Conservation (phyloP, 2,888 invertebrate genomes). For the Scaptomyza cyrtandrae region DNA sequence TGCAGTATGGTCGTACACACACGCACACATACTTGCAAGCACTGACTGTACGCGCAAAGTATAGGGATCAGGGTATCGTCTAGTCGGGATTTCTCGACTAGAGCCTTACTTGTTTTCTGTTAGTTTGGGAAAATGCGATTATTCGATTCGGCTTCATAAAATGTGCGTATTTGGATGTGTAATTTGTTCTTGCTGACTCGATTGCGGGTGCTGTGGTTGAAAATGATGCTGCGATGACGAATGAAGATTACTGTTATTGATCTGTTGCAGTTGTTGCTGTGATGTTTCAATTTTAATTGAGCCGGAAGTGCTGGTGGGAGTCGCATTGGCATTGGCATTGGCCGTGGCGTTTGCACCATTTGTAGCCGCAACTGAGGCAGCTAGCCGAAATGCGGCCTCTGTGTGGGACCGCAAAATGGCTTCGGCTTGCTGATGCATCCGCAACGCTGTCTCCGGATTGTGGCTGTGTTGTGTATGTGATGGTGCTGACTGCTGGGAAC, state of each 20-base stretch:
- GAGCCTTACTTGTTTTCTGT: no score
- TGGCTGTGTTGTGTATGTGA: conserved; percentile 34
- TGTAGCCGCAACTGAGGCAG: conserved; percentile 79
- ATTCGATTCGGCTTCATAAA: conserved; percentile 88
- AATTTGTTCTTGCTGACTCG: conserved; percentile 34
- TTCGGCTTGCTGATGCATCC: conserved; percentile 88
- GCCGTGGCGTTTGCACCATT: conserved; percentile 22
- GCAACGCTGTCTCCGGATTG: conserved; percentile 83
- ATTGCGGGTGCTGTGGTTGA: conserved; percentile 82
- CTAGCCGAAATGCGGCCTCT: conserved; percentile 92
- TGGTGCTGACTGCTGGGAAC: conserved; percentile 1
- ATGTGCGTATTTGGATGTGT: conserved; percentile 81
- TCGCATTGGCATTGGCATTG: conserved; percentile 11
- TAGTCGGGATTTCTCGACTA: no score
- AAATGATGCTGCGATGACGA: conserved; percentile 82
- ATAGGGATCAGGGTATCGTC: no score
- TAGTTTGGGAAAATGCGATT: neutral
- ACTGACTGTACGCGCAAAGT: no score
- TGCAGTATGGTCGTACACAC: no score
- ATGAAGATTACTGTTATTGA: conserved; percentile 33
- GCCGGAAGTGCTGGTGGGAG: neutral
- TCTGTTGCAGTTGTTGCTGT: conserved; percentile 53
- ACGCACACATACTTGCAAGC: no score
- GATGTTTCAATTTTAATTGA: conserved; percentile 21
- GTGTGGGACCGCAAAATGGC: conserved; percentile 92